A percentile compares a stretch with the other conserved stretches of the same genome.
These are phyloP conservation scores for Dipus sagitta DNA, from an alignment of 2,797 vertebrate genomes.

Conservation along the genomic window DNA sequence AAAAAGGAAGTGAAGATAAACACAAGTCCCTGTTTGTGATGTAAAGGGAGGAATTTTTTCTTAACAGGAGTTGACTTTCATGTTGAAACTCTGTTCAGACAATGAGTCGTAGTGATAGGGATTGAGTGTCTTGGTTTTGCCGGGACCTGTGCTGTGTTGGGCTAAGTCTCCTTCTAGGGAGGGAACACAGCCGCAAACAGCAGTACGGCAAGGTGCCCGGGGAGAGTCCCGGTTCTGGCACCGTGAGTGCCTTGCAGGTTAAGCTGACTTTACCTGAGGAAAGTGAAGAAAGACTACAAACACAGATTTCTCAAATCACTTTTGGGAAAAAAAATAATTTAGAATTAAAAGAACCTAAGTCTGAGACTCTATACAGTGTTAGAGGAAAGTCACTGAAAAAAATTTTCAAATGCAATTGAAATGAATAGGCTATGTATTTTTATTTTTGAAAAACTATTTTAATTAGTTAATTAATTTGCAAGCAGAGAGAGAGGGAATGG, in stretches of 20 bases:
- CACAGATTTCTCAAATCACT: not conserved
- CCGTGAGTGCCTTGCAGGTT: not conserved
- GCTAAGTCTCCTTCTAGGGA: not conserved
- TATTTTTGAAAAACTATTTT: too few species aligned
- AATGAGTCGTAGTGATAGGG: not conserved
- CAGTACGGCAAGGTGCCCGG: not conserved
- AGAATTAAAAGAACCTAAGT: not conserved
- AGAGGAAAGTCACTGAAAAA: not conserved
- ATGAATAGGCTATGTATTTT: too few species aligned
- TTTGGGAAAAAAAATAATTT: slow-evolving; percentile 20
- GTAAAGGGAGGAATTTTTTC: not conserved
- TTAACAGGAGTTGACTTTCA: not conserved
- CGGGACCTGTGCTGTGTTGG: not conserved
- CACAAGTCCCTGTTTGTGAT: not conserved
- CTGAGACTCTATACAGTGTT: not conserved
- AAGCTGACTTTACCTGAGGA: not conserved
- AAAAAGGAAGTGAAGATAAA: not conserved
- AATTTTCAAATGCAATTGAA: too few species aligned
- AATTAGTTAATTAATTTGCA: too few species aligned
- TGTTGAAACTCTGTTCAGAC: slow-evolving; percentile 8
- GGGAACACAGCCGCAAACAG: not conserved
- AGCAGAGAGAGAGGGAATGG: too few species aligned
- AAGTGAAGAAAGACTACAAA: not conserved
- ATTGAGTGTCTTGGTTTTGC: not conserved
- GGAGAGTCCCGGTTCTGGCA: too few species aligned